Conservation (phyloP, 1,140 invertebrate species). For the Ceratosolen fusciceps region DNA sequence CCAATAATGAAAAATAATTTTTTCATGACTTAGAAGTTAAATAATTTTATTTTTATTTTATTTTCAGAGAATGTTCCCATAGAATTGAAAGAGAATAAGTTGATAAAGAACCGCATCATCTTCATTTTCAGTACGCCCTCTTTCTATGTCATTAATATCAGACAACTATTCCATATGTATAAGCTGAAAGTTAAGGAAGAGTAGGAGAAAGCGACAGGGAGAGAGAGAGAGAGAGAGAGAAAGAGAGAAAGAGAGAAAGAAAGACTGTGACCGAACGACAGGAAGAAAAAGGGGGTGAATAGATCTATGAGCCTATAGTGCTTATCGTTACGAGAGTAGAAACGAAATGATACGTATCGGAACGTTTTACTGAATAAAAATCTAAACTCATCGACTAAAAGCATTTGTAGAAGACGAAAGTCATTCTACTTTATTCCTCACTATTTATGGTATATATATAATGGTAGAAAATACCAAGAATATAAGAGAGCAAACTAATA, state of each 20-base stretch:
- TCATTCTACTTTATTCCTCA: constrained; percentile 62
- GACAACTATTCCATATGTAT: constrained; percentile 72
- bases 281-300: constrained; percentile 46
- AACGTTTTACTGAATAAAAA: constrained; percentile 59
- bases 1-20: too few species aligned
- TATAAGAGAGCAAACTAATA: background rate
- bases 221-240: constrained; percentile 5
- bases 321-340: constrained; percentile 59
- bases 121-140: constrained; percentile 50
- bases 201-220: constrained; percentile 40
- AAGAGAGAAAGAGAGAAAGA: background rate
- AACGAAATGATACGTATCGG: constrained; percentile 66
- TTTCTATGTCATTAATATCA: constrained; percentile 69
- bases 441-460: constrained; percentile 47
- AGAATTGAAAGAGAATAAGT: constrained; percentile 14
- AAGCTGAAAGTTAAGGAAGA: too few species aligned
- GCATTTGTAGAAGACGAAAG: constrained; percentile 66
- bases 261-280: constrained; percentile 9
- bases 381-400: constrained; percentile 72
- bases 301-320: constrained; percentile 27
- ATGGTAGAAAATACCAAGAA: background rate
- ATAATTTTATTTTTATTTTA: too few species aligned
- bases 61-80: too few species aligned
- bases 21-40: too few species aligned
- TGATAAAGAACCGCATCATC: constrained; percentile 54